A percentile compares a stretch with the other conserved stretches of the same genome.
Evolutionary conservation across 1,140 invertebrate genomes (phyloP).

Genomic region (Drepana arcuata): DNA sequence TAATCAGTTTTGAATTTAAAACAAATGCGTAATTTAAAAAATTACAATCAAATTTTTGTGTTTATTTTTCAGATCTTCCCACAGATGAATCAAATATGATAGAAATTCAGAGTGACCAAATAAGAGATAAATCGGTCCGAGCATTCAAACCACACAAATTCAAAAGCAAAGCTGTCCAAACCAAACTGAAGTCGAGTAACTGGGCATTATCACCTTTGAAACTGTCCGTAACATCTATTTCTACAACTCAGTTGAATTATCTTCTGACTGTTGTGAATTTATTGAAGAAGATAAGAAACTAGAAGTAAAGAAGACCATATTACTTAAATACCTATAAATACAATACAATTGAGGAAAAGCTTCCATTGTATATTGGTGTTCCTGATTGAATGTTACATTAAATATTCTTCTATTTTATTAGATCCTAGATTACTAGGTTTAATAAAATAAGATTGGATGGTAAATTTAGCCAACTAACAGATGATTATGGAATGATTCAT

Average conservation of each 20-base stretch:
- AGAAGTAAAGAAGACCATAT: slow-evolving; percentile 6
- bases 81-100: neutral
- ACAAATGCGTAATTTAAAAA: neutral
- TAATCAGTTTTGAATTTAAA: neutral
- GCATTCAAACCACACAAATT: neutral
- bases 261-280: slow-evolving; percentile 19
- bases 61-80: neutral
- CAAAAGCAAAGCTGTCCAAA: slow-evolving; percentile 1
- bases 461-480: slow-evolving; percentile 8
- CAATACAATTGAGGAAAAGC: slow-evolving; percentile 10
- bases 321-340: slow-evolving; percentile 6
- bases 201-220: slow-evolving; percentile 11
- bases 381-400: slow-evolving; percentile 13
- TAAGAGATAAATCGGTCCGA: slow-evolving; percentile 1
- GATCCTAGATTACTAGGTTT: slow-evolving; percentile 14
- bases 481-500: slow-evolving; percentile 12
- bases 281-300: slow-evolving; percentile 14
- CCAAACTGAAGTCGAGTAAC: slow-evolving; percentile 1
- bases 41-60: neutral
- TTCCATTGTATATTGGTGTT: slow-evolving; percentile 14
- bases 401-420: slow-evolving; percentile 13
- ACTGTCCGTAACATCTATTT: slow-evolving; percentile 8
- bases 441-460: slow-evolving; percentile 19
- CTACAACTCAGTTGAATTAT: slow-evolving; percentile 11
- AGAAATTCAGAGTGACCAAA: neutral